Conservation (phyloP, 2,797 vertebrate genomes). For the Acanthiza pusilla region DNA sequence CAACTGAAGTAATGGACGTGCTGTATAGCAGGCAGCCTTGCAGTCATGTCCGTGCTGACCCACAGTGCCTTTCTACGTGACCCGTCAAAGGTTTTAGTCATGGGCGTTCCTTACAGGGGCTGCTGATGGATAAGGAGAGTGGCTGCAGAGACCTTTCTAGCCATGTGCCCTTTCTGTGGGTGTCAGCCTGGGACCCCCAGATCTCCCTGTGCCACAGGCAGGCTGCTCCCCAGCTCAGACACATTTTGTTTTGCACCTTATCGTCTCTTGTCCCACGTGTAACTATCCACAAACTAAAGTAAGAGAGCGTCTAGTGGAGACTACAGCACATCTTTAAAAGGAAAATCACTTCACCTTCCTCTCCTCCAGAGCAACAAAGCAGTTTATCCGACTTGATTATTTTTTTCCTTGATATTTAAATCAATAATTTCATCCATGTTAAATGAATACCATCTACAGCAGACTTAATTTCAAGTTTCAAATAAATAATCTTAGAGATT, state of each 20-base stretch:
- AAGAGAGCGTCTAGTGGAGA: neutral
- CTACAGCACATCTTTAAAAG: neutral
- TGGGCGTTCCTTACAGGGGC: neutral
- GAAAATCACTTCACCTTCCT: neutral
- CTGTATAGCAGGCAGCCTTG: neutral
- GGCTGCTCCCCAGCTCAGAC: neutral
- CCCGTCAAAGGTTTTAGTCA: neutral
- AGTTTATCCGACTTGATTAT: neutral
- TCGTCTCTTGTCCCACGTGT: neutral
- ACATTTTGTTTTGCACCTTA: neutral
- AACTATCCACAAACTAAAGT: neutral
- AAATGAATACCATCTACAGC: neutral
- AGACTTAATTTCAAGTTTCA: neutral
- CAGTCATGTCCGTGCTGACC: neutral
- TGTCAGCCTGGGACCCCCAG: neutral
- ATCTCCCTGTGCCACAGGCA: rapidly evolving
- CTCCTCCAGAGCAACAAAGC: neutral
- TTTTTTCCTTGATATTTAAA: conserved; percentile 11
- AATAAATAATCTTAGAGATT: conserved; percentile 15
- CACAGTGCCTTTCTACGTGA: neutral
- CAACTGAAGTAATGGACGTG: neutral
- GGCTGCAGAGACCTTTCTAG: neutral
- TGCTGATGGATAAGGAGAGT: neutral
- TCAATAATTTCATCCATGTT: conserved; percentile 21
- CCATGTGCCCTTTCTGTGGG: rapidly evolving